Evolutionary conservation across 2,113 vertebrate species (phyloP).

Genomic region (Paradisaea rubra): DNA sequence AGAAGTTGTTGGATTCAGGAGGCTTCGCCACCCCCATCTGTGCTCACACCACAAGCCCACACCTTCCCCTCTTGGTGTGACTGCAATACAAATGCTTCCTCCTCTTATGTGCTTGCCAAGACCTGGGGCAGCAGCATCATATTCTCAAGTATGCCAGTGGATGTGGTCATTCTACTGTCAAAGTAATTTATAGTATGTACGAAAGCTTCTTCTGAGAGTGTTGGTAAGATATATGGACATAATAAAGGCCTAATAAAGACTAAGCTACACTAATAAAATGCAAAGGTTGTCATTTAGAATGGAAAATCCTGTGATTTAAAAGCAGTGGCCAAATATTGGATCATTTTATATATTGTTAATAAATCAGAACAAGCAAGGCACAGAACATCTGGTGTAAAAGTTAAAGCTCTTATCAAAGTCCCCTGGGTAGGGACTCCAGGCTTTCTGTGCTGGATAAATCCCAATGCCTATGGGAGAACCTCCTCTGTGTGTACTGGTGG

Average conservation of each 20-base stretch:
- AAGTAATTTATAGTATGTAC: conserved; percentile 46
- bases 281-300: conserved; percentile 62
- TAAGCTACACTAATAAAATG: conserved; percentile 61
- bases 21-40: fast-evolving
- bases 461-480: background rate
- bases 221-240: conserved; percentile 41
- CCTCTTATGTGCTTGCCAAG: background rate
- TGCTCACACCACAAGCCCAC: background rate
- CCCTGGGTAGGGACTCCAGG: background rate
- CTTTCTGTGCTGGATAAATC: background rate
- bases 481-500: background rate
- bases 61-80: background rate
- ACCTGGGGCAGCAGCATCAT: background rate
- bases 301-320: conserved; percentile 65
- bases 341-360: conserved; percentile 49
- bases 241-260: conserved; percentile 62
- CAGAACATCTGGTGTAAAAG: background rate
- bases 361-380: conserved; percentile 58
- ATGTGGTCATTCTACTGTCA: conserved; percentile 16
- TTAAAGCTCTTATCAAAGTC: background rate
- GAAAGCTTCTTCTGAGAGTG: conserved; percentile 43
- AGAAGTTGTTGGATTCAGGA: background rate
- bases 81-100: background rate
- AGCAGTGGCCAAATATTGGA: conserved; percentile 30
- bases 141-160: background rate